Conservation (phyloP, 2,797 vertebrate genomes). For the Sebastes trivittatus region DNA sequence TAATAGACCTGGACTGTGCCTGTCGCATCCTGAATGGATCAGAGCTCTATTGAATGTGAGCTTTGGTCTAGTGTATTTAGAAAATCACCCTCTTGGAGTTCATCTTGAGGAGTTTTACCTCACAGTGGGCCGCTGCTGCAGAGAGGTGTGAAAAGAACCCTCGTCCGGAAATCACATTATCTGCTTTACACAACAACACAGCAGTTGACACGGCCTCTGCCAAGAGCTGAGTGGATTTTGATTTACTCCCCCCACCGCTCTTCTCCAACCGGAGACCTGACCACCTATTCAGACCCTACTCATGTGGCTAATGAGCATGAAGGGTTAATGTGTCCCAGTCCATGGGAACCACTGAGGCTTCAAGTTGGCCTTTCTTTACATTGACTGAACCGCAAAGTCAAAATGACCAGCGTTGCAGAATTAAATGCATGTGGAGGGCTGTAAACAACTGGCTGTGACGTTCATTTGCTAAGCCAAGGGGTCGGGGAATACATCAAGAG, state of each 20-base stretch:
- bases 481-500: constrained; percentile 10
- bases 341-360: constrained; percentile 66
- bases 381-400: constrained; percentile 64
- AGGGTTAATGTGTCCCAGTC: constrained; percentile 66
- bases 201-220: constrained; percentile 49
- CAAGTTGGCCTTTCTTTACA: constrained; percentile 62
- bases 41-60: constrained; percentile 22
- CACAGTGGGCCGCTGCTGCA: constrained; percentile 31
- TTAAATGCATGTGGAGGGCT: constrained; percentile 70
- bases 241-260: constrained; percentile 31
- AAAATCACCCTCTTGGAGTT: constrained; percentile 44
- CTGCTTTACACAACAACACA: constrained; percentile 64
- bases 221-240: constrained; percentile 46
- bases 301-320: constrained; percentile 61
- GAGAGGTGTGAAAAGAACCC: constrained; percentile 48
- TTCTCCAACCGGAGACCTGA: constrained; percentile 41
- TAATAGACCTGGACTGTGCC: constrained; percentile 2
- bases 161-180: constrained; percentile 74
- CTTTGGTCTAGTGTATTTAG: constrained; percentile 44
- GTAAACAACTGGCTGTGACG: constrained; percentile 53
- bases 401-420: constrained; percentile 71
- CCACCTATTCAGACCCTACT: constrained; percentile 57
- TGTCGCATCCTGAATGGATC: constrained; percentile 39
- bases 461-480: constrained; percentile 29
- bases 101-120: constrained; percentile 50